Evolutionary conservation across 2,113 vertebrate genomes (phyloP).

Genomic region (Oreochromis tanganicae): DNA sequence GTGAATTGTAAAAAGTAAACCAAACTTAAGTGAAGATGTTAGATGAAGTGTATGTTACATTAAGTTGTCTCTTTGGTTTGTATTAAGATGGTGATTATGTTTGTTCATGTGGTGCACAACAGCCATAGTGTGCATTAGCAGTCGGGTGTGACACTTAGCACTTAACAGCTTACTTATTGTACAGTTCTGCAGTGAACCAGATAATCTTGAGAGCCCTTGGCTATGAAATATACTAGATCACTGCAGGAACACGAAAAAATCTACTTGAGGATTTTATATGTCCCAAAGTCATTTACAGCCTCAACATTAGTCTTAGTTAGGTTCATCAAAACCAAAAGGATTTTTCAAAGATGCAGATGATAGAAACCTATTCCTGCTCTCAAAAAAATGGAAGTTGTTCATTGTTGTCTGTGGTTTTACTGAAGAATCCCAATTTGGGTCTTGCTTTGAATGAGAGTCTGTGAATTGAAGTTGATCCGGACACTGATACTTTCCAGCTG

Average conservation of each 20-base stretch:
- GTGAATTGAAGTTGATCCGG: background rate
- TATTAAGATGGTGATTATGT: background rate
- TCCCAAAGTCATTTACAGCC: background rate
- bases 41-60: background rate
- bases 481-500: conserved; percentile 23
- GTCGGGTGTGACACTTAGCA: background rate
- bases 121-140: conserved; percentile 1
- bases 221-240: background rate
- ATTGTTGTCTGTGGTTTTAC: background rate
- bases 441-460: conserved; percentile 1
- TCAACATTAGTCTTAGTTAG: background rate
- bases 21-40: background rate
- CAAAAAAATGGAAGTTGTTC: background rate
- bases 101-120: background rate
- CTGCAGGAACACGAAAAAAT: background rate
- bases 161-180: background rate
- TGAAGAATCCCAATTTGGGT: background rate
- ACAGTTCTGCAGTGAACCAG: background rate
- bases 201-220: background rate
- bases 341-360: background rate
- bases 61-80: background rate
- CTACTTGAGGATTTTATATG: background rate
- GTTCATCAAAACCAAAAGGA: background rate
- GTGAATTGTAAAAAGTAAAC: background rate
- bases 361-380: background rate